These are phyloP conservation scores for Catostylus mosaicus DNA, from an alignment of 30 jellyfish, hydroid and myxozoan species.

Conservation along the genomic window DNA sequence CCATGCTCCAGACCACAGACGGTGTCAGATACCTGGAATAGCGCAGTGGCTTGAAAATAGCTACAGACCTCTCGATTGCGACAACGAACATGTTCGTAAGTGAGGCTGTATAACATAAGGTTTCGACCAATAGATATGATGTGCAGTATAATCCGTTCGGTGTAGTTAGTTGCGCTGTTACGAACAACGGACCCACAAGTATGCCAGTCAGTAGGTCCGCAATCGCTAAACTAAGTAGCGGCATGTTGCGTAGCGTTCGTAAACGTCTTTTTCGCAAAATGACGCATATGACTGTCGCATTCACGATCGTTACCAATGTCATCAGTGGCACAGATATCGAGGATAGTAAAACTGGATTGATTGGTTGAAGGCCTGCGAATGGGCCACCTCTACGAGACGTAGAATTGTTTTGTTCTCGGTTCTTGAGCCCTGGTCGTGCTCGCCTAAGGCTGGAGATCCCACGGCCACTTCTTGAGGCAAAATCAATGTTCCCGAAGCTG, in stretches of 20 bases:
- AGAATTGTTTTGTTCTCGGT: not conserved
- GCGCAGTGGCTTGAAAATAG: conserved; percentile 42
- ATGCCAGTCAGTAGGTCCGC: conserved; percentile 50
- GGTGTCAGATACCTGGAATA: conserved; percentile 35
- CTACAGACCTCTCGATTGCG: conserved; percentile 47
- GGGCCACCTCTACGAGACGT: not conserved
- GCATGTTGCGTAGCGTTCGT: conserved; percentile 44
- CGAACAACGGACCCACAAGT: conserved; percentile 35
- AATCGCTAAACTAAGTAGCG: conserved; percentile 49
- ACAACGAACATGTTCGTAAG: conserved; percentile 50
- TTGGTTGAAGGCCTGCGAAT: not conserved
- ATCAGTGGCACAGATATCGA: conserved; percentile 2
- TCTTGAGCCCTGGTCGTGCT: not conserved
- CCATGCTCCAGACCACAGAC: conserved; percentile 33
- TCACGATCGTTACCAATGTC: not conserved
- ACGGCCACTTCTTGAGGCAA: not conserved
- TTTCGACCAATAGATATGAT: conserved; percentile 18
- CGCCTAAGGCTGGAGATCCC: not conserved
- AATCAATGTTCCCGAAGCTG: not conserved
- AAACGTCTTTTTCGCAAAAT: conserved; percentile 31
- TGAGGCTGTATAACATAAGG: conserved; percentile 51
- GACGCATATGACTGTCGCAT: conserved; percentile 12
- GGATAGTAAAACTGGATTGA: not conserved
- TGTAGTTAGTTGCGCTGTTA: conserved; percentile 1
- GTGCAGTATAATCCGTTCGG: conserved; percentile 4